Evolutionary conservation across 2,797 vertebrate species (phyloP), one percentile per base, ranked within the genome.

Genomic region (Sebastes matsubarae): DNA sequence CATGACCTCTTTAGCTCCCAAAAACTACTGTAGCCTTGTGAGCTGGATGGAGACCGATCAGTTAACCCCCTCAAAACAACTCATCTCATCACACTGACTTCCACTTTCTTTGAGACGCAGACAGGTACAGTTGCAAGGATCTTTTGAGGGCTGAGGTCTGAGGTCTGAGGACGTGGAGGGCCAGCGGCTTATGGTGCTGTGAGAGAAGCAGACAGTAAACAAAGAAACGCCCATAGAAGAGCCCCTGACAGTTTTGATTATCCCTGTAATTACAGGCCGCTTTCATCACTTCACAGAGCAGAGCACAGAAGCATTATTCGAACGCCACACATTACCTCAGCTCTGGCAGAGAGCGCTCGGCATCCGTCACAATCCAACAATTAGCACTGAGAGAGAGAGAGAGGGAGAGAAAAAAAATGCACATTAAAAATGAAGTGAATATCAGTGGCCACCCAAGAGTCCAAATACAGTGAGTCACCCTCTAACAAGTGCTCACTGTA

Each of bases 391-490:
- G 88, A 75, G 71, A 22, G 25, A 29, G 42, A 67, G 42, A 52
- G 20, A 52, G 46, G 63, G 2, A 38, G 50, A 24, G 69, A 42
- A 73, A 79, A 61, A 79, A 87, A 81, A 79, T 65, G 72, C 86
- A 90, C 88, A 93, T 93, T 87, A 92, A 93, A 92, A 94, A 92
- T 94, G 84, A 92, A 93, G 91, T 89, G 86, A 92, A 92, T 93
- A 94, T 92, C 85, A 78, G 76, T 81, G 94, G 81, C 95, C 95
- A 96, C 96, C 95, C 95, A 96, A 89, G 93, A 92, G 91, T 90
- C 84, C 88, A 87, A 81, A 89, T 93, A 92, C 88, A 94, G 91
- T 92, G 92, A 94, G 81, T 93, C 90, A 90, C 85, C 85, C 75
- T 85, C 80, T 88, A 94, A 92, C 89, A 93, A 94, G 92, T 89